A percentile compares a stretch with the other conserved stretches of the same genome.
Conservation (phyloP, 2,888 invertebrate species). For the Cryptus armator region DNA sequence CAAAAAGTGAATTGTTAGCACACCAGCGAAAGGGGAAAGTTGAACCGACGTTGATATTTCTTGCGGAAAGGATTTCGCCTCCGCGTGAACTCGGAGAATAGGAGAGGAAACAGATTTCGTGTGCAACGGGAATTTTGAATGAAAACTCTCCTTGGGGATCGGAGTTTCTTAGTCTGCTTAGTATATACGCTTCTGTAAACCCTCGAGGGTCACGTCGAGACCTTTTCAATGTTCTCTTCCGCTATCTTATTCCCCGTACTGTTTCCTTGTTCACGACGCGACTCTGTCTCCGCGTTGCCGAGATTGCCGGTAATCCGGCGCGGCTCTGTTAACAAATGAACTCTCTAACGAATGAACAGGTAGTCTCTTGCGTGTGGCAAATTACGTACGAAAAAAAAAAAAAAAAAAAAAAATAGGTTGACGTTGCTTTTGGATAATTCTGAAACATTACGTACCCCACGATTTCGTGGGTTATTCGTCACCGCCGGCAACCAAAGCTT, state of each 20-base stretch:
- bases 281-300: constrained; percentile 16
- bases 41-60: too few relatives aligned
- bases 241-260: neutral
- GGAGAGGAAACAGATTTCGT: neutral
- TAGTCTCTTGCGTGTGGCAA: constrained; percentile 1
- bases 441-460: constrained; percentile 11
- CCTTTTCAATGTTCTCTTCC: constrained; percentile 2
- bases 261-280: neutral
- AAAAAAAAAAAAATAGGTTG: neutral
- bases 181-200: neutral
- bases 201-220: neutral
- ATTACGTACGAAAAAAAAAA: constrained; percentile 12
- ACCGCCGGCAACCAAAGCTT: neutral
- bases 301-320: neutral
- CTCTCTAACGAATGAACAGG: neutral
- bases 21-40: too few relatives aligned
- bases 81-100: neutral
- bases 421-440: constrained; percentile 3
- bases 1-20: too few relatives aligned
- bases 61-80: too few relatives aligned
- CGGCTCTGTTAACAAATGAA: constrained; percentile 7
- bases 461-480: neutral
- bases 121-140: neutral
- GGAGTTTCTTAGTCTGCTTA: constrained; percentile 10
- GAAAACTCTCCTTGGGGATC: constrained; percentile 1